Percentiles rank a stretch among this genome's conserved stretches.
Evolutionary conservation across 2,888 invertebrate genomes (phyloP).

Genomic region (Melanophora roralis): DNA sequence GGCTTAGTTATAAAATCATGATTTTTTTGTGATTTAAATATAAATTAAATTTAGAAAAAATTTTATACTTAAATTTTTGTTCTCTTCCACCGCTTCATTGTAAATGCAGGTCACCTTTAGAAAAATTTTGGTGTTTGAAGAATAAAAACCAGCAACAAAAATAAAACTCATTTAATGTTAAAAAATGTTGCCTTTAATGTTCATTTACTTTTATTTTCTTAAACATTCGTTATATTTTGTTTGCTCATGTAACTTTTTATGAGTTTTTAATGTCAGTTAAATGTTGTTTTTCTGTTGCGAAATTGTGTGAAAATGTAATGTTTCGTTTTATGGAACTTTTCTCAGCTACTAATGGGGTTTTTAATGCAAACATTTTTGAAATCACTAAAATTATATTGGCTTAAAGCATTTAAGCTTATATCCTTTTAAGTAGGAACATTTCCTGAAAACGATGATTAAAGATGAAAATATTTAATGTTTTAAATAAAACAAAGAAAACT

Average conservation of each 20-base stretch:
- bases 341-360: not conserved
- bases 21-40: not conserved
- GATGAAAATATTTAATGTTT: not conserved
- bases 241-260: constrained; percentile 48
- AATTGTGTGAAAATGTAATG: constrained; percentile 32
- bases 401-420: constrained; percentile 1
- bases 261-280: constrained; percentile 59
- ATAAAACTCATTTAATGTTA: constrained; percentile 30
- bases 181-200: constrained; percentile 39
- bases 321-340: not conserved
- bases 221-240: constrained; percentile 17
- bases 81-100: not conserved
- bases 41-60: not conserved
- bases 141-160: not conserved
- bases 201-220: not conserved
- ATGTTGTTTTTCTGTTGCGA: constrained; percentile 36
- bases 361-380: constrained; percentile 9
- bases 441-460: constrained; percentile 1
- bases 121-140: not conserved
- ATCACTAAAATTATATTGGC: constrained; percentile 32
- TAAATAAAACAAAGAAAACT: not conserved
- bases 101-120: not conserved
- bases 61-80: not conserved
- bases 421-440: not conserved
- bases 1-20: not conserved